Percentiles rank a stretch among this genome's conserved stretches.
phyloP scores from a whole-genome alignment of 2,113 vertebrate genomes.

The Machaerirhynchus nigripectus region DNA sequence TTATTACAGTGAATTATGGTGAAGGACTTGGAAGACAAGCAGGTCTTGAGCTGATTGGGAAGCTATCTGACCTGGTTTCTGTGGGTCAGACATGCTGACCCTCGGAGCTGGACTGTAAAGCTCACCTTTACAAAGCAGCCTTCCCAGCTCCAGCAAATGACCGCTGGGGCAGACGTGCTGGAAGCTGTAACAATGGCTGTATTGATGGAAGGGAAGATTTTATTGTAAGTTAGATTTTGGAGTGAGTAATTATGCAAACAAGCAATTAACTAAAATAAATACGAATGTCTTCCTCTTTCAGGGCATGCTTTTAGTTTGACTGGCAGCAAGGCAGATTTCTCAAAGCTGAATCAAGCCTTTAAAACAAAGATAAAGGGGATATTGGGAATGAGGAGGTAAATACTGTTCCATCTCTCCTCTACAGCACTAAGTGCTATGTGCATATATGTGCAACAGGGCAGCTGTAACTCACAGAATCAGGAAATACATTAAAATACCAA shows the following conservation, averaged over 20 bases:
- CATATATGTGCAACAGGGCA: background rate
- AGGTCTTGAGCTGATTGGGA: background rate
- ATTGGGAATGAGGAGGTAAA: background rate
- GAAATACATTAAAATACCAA: constrained; percentile 31
- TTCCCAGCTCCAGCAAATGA: background rate
- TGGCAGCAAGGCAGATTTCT: constrained; percentile 1
- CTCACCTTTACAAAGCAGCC: constrained; percentile 25
- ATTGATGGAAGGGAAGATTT: constrained; percentile 28
- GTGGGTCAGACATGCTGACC: background rate
- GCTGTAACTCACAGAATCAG: constrained; percentile 29
- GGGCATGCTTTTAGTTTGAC: background rate
- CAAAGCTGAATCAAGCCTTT: background rate
- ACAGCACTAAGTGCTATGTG: background rate
- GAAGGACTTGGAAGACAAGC: background rate
- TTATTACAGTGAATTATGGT: background rate
- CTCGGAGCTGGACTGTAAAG: background rate
- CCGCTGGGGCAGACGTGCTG: background rate
- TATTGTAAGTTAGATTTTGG: constrained; percentile 9
- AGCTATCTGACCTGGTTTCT: background rate
- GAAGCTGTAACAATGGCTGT: constrained; percentile 24
- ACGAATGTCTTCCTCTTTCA: background rate
- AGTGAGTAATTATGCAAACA: constrained; percentile 55
- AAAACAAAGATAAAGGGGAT: background rate
- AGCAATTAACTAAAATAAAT: constrained; percentile 55
- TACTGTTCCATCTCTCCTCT: background rate